phyloP scores from a whole-genome alignment of 1,140 invertebrate genomes.

The Pseudoatta argentina region DNA sequence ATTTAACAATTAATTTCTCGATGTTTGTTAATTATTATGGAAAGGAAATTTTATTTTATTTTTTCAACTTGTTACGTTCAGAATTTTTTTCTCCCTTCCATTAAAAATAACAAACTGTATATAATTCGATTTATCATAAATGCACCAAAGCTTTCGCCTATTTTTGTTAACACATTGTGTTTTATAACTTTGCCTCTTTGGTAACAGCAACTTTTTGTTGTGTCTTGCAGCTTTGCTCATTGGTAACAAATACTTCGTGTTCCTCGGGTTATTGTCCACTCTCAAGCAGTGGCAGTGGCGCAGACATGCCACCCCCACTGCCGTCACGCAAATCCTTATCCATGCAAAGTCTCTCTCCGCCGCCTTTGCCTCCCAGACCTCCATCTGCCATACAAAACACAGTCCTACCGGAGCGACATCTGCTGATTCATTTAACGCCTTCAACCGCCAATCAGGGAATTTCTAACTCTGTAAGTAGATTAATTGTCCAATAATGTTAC shows the following conservation, averaged over 20 bases:
- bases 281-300: slow-evolving; percentile 80
- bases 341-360: slow-evolving; percentile 85
- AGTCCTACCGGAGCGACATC: slow-evolving; percentile 85
- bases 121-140: slow-evolving; percentile 28
- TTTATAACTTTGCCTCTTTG: slow-evolving; percentile 86
- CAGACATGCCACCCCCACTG: slow-evolving; percentile 87
- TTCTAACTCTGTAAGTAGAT: slow-evolving; percentile 86
- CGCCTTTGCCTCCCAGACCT: slow-evolving; percentile 84
- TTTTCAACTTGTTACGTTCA: not conserved
- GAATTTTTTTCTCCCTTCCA: not conserved
- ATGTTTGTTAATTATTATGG: not conserved
- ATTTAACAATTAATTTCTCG: not conserved
- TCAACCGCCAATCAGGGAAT: slow-evolving; percentile 85
- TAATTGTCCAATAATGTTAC: slow-evolving; percentile 75
- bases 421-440: slow-evolving; percentile 87
- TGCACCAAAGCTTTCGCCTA: slow-evolving; percentile 71
- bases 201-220: slow-evolving; percentile 85
- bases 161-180: slow-evolving; percentile 81
- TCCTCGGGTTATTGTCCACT: slow-evolving; percentile 83
- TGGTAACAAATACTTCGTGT: slow-evolving; percentile 86
- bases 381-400: slow-evolving; percentile 83
- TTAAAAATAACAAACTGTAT: not conserved
- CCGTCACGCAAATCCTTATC: slow-evolving; percentile 88
- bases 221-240: slow-evolving; percentile 87
- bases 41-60: not conserved